These are phyloP conservation scores for Acipenser ruthenus DNA, from an alignment of 2,797 vertebrate genomes.

Conservation along the genomic window DNA sequence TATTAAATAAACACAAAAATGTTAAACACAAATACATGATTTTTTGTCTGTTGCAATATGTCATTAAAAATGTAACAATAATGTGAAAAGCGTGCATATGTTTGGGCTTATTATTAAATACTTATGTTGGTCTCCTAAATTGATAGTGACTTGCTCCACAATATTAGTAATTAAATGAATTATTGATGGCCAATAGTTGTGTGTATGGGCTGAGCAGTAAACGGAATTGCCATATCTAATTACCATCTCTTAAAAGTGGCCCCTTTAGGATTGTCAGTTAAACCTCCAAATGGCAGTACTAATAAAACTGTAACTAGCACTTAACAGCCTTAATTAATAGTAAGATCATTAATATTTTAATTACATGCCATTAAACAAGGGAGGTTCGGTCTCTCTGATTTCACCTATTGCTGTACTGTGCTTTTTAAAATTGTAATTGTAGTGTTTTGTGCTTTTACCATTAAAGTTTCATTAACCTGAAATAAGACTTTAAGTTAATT, in stretches of 20 bases:
- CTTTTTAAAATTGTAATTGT: not conserved
- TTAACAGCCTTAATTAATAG: conserved; percentile 79
- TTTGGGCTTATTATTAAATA: conserved; percentile 89
- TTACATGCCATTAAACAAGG: conserved; percentile 53
- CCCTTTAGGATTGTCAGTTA: conserved; percentile 79
- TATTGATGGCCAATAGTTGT: conserved; percentile 74
- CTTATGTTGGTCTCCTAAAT: conserved; percentile 85
- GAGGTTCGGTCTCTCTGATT: conserved; percentile 1
- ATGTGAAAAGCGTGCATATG: conserved; percentile 63
- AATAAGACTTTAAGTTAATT: not conserved
- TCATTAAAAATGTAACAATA: conserved; percentile 63
- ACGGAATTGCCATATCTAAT: conserved; percentile 88
- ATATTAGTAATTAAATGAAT: conserved; percentile 89
- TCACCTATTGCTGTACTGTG: not conserved
- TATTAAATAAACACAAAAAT: conserved; percentile 38
- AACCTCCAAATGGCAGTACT: conserved; percentile 66
- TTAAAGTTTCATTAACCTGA: not conserved
- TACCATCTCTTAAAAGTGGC: conserved; percentile 69
- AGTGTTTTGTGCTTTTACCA: not conserved
- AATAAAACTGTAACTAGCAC: conserved; percentile 65
- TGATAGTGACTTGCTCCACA: conserved; percentile 82
- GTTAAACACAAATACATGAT: conserved; percentile 50
- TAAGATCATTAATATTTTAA: conserved; percentile 77
- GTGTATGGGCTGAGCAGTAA: conserved; percentile 64
- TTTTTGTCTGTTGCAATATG: conserved; percentile 67